Percentiles rank a stretch among this genome's conserved stretches.
phyloP scores from a whole-genome alignment of 37 sponge, comb jelly and placozoan genomes.

The Aplysina aerophoba region DNA sequence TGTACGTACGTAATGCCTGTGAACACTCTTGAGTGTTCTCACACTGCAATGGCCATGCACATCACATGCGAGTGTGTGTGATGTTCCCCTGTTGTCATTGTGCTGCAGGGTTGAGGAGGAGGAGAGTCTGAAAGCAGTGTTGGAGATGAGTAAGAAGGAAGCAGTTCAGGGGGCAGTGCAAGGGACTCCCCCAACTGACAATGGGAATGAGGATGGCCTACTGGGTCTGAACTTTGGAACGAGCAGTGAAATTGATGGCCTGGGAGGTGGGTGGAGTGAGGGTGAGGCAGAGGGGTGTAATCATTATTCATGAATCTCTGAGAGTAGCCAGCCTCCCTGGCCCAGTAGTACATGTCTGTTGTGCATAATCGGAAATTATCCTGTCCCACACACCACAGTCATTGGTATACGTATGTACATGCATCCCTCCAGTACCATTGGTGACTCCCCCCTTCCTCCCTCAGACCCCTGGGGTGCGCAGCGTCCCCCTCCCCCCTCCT shows the following conservation, averaged over 20 bases:
- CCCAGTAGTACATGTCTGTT: too few species aligned
- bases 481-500: slow-evolving; percentile 15
- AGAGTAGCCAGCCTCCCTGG: too few species aligned
- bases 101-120: slow-evolving; percentile 62
- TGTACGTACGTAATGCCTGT: slow-evolving; percentile 17
- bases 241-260: neutral
- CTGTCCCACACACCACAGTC: neutral
- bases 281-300: neutral
- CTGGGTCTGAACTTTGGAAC: slow-evolving; percentile 19
- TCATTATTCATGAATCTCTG: too few species aligned
- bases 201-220: neutral
- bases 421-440: neutral
- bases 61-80: neutral
- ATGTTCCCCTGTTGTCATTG: neutral
- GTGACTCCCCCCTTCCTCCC: neutral
- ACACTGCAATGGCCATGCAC: neutral
- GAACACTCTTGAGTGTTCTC: neutral
- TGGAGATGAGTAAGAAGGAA: slow-evolving; percentile 74
- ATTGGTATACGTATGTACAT: neutral
- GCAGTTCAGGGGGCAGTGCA: slow-evolving; percentile 14
- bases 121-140: slow-evolving; percentile 65
- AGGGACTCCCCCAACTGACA: neutral
- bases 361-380: too few species aligned
- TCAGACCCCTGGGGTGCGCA: slow-evolving; percentile 35
- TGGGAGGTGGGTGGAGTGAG: slow-evolving; percentile 2